phyloP scores from a whole-genome alignment of 2,113 vertebrate species.

The Notarius lentiginosus region DNA sequence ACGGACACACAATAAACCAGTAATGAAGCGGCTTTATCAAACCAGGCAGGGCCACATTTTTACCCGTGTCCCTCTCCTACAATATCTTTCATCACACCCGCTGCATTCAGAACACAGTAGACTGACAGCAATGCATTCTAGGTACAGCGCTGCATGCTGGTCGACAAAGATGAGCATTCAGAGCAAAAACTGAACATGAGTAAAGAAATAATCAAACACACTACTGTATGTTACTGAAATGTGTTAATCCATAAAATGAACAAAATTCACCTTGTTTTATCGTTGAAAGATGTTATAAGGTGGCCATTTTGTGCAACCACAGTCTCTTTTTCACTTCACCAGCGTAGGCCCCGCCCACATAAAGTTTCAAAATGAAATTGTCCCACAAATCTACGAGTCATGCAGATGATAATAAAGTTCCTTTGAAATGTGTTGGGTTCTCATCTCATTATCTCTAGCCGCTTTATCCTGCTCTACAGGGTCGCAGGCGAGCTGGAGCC shows the following conservation, averaged over 20 bases:
- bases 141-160: background rate
- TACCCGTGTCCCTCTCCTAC: constrained; percentile 41
- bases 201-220: background rate
- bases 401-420: too few relatives aligned
- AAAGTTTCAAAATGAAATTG: background rate
- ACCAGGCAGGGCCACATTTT: constrained; percentile 50
- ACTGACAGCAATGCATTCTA: constrained; percentile 5
- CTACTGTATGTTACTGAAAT: too few relatives aligned
- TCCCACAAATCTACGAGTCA: background rate
- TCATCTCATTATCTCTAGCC: too few relatives aligned
- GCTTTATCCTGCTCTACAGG: too few relatives aligned
- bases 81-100: constrained; percentile 48
- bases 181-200: background rate
- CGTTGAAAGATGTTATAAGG: background rate
- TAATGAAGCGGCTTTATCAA: constrained; percentile 60
- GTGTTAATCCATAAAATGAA: background rate
- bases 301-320: background rate
- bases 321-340: background rate
- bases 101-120: constrained; percentile 38
- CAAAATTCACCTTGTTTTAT: background rate
- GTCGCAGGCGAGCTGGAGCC: too few relatives aligned
- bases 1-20: constrained; percentile 60
- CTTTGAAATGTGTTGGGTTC: too few relatives aligned
- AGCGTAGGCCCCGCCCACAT: background rate
- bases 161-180: constrained; percentile 19